Percentiles rank a stretch among this genome's conserved stretches.
These are phyloP conservation scores for Drymodes brunneopygia DNA, from an alignment of 2,113 vertebrate genomes.

Conservation along the genomic window DNA sequence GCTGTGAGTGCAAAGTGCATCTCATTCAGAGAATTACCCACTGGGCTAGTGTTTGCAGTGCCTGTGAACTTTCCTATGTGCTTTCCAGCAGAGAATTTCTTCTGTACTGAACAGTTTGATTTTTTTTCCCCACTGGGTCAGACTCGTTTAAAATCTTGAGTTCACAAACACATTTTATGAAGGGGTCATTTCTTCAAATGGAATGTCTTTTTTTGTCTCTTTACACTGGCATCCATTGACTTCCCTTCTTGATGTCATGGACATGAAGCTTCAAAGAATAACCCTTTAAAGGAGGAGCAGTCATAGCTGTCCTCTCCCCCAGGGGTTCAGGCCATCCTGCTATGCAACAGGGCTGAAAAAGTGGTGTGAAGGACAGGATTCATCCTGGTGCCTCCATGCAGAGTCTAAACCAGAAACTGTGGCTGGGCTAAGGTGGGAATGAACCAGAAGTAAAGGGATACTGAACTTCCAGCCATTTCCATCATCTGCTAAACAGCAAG, in stretches of 20 bases:
- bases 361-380: background rate
- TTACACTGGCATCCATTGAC: conserved; percentile 3
- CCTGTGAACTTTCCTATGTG: conserved; percentile 51
- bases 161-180: conserved; percentile 42
- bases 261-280: conserved; percentile 25
- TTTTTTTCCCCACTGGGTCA: conserved; percentile 53
- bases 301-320: conserved; percentile 3
- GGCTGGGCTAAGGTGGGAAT: background rate
- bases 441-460: background rate
- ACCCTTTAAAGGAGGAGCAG: conserved; percentile 4
- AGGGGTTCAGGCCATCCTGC: background rate
- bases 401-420: background rate
- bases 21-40: conserved; percentile 55
- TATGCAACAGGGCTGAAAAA: background rate
- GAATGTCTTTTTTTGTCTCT: conserved; percentile 25
- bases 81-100: conserved; percentile 58
- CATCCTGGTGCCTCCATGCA: background rate
- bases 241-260: conserved; percentile 34
- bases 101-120: conserved; percentile 47
- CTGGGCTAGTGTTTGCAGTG: conserved; percentile 51
- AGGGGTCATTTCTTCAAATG: conserved; percentile 42
- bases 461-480: background rate
- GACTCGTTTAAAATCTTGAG: conserved; percentile 41
- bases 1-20: conserved; percentile 64
- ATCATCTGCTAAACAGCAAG: background rate